Base-by-base conservation (phyloP, 2,888 invertebrate species). In the Stenodera caucasica region DNA sequence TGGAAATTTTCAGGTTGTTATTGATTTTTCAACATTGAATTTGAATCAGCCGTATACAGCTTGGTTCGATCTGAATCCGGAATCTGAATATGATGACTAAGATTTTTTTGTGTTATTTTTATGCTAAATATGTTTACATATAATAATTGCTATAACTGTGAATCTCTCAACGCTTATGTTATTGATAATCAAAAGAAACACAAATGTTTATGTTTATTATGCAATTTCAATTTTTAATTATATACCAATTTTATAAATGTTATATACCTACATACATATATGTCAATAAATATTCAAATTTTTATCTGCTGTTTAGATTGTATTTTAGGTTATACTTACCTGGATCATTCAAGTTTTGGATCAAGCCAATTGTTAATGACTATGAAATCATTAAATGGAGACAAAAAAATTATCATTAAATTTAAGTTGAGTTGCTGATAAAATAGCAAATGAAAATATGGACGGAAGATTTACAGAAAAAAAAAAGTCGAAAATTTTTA, bases 41-140 rank as follows among this genome's bases (percentile, higher is more conserved):
- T 81, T 90, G 65, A 84, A 86, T n/a, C 88, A 90, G 77, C 86
- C 90, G 0, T 82, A 84, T 68, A 91, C 90, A 7, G 81, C 86
- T 68, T 92, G 92, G 92, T 90, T 87, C 72, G 90, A 90, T 73
- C 80, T 90, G 52, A 70, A 68, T 54, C 72, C 72, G 0, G 73
- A 73, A 52, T 57, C 57, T 6, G 54, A 57, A 21, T 56, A 56
- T 35, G 56, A 60, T 2, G 55, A 53, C 18, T 61, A 35, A 61
- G 2, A 53, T 58, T 29, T 56, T 14, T 21, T 6, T 54, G 26
- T 40, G 18, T 54, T 37, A 23, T 45, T 29, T 26, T 45, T 40
- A n/a, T n/a, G n/a, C n/a, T 49, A 21, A 23, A 18, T 49, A 32
- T 45, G 45, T 23, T n/a, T 26, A 37, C 45, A 7, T 57, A 6